Conservation (phyloP, 2,113 vertebrate species). For the Cyprinodon tularosa region DNA sequence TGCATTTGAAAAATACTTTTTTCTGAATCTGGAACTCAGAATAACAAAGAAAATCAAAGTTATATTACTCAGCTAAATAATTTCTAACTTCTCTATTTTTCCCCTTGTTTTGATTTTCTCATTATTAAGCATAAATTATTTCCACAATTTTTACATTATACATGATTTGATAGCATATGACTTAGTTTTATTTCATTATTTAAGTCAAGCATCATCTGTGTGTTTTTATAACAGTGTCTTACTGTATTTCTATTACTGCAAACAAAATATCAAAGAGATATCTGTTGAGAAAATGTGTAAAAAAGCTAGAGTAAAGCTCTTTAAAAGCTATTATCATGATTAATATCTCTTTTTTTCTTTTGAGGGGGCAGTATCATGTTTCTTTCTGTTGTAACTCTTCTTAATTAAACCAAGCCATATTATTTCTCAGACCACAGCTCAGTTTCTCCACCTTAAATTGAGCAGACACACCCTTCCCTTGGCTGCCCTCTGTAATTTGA, state of each 20-base stretch:
- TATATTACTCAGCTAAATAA: constrained; percentile 15
- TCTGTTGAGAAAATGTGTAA: neutral
- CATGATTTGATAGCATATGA: constrained; percentile 42
- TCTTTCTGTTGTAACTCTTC: constrained; percentile 7
- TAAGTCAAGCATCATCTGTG: constrained; percentile 12
- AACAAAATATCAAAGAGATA: constrained; percentile 17
- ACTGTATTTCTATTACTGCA: constrained; percentile 13
- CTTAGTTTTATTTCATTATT: too few species aligned
- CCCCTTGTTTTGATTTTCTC: constrained; percentile 21
- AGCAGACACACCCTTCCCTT: constrained; percentile 56
- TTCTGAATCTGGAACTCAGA: constrained; percentile 45
- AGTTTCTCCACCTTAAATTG: constrained; percentile 24
- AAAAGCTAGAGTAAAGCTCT: neutral
- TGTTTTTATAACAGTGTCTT: constrained; percentile 2
- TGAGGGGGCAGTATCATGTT: constrained; percentile 4
- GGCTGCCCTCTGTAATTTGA: constrained; percentile 64
- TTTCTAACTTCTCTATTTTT: constrained; percentile 12
- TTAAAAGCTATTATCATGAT: neutral
- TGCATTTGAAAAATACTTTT: constrained; percentile 15
- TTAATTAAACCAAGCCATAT: constrained; percentile 18
- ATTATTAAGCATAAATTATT: neutral
- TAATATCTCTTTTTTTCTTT: neutral
- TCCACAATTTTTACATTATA: constrained; percentile 29
- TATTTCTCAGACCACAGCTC: constrained; percentile 41
- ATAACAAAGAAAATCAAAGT: constrained; percentile 4